Percentiles rank a stretch among this genome's conserved stretches.
These are phyloP conservation scores for Terebella lapidaria DNA, from an alignment of 2,888 invertebrate species.

Conservation along the genomic window DNA sequence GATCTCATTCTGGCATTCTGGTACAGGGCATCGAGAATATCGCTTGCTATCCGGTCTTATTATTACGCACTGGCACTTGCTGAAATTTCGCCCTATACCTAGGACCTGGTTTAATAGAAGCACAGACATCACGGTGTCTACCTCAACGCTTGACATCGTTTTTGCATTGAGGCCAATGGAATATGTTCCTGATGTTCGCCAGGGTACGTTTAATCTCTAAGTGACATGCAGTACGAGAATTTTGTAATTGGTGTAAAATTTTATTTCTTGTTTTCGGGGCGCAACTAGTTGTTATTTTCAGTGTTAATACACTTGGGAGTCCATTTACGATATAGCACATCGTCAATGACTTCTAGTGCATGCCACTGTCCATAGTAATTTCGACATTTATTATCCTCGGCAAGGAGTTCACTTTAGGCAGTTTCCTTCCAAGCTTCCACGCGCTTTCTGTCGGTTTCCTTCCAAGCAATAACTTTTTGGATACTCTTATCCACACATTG, in stretches of 20 bases:
- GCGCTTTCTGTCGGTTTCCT: not conserved
- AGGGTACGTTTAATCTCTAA: conserved; percentile 3
- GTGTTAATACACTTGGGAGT: not conserved
- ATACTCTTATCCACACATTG: not conserved
- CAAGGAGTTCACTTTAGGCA: not conserved
- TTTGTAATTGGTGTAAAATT: not conserved
- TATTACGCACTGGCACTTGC: not conserved
- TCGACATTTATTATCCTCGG: not conserved
- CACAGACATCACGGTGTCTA: not conserved
- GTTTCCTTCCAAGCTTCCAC: no score
- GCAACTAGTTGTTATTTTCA: not conserved
- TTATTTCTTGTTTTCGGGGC: not conserved
- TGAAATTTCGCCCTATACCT: not conserved
- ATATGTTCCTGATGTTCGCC: not conserved
- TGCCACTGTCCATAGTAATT: not conserved
- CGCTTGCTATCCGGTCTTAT: conserved; percentile 18
- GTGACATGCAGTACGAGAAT: not conserved
- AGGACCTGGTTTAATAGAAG: not conserved
- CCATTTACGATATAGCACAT: not conserved
- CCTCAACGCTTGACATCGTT: not conserved
- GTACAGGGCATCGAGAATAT: conserved; percentile 18
- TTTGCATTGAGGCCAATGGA: not conserved
- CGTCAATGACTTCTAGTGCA: not conserved
- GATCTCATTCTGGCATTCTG: not conserved
- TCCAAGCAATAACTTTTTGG: not conserved